Base-by-base conservation (phyloP, 2,113 vertebrate genomes). In the Origma solitaria region DNA sequence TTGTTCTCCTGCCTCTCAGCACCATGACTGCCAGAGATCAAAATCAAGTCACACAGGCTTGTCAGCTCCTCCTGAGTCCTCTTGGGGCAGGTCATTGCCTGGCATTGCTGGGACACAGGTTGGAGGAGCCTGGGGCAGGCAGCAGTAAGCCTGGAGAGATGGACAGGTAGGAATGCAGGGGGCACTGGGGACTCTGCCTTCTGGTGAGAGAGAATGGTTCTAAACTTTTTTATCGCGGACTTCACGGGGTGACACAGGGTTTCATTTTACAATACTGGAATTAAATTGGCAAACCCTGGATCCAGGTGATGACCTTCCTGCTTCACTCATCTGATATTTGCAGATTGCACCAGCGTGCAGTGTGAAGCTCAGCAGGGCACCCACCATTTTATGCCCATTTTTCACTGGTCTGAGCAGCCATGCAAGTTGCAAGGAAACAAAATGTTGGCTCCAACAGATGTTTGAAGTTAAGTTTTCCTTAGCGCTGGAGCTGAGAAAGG, bases 171-270 rank as follows among this genome's bases (percentile, higher is more conserved):
- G 45, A 82, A 15, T 3, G 5, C 10, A 16, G 27, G 9, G 9
- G 13, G 10, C 3, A 54, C 0, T 0, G 4, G 7, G 5, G 4
- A 12, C n/a, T 72, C 33, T 65, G 64, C 21, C 19, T 80, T 20
- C 54, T 17, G 31, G 40, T 49, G 37, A 82, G 37, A 70, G 90
- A 71, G 19, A 77, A 70, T 17, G 2, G 15, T 4, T 82, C 72
- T 65, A 33, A 65, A 23, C 22, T 60, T 82, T 16, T 51, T 15
- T 54, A 68, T 13, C 24, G 11, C 37, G 49, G 53, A 15, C 6
- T 79, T 82, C 30, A 12, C 35, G 18, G n/a, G 10, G 3, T 30
- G 44, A 91, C 44, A 30, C 8, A 35, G 12, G 16, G 20, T 16
- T 88, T 45, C 0, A 1, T 50, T 28, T 58, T 50, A 56, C 35